These are phyloP conservation scores for Smutsia temminckii DNA, from an alignment of 2,797 vertebrate genomes.

Conservation along the genomic window DNA sequence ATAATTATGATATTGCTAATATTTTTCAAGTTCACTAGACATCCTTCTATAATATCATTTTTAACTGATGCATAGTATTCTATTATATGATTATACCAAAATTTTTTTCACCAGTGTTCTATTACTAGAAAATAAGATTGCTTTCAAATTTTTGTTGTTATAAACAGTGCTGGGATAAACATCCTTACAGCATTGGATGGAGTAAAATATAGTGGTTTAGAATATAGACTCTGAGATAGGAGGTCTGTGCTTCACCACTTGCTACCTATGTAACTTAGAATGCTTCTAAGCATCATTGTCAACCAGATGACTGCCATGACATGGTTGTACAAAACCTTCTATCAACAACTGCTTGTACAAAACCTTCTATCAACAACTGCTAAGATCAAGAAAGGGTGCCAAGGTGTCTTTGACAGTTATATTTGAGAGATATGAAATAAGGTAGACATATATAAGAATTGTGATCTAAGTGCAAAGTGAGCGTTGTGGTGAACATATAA, in stretches of 20 bases:
- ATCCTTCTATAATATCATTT: slow-evolving; percentile 31
- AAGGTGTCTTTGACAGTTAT: not conserved
- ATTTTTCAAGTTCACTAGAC: slow-evolving; percentile 50
- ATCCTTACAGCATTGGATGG: not conserved
- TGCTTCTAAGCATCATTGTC: not conserved
- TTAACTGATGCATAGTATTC: slow-evolving; percentile 32
- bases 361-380: not conserved
- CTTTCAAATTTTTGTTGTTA: slow-evolving; percentile 33
- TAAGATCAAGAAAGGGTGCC: not conserved
- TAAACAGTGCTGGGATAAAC: not conserved
- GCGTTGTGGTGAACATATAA: not conserved
- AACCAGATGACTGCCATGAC: not conserved
- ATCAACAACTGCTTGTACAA: not conserved
- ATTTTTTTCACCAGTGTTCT: not conserved
- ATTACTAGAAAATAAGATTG: slow-evolving; percentile 44
- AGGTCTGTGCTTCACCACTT: not conserved
- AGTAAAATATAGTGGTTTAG: not conserved
- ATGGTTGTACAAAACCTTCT: not conserved
- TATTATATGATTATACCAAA: not conserved
- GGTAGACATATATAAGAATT: not conserved
- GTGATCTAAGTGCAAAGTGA: not conserved
- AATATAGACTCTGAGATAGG: not conserved
- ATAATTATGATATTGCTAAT: not conserved
- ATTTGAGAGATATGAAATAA: not conserved
- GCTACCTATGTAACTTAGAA: not conserved